These are phyloP conservation scores for Otus sunia DNA, from an alignment of 2,113 vertebrate species.

Conservation along the genomic window DNA sequence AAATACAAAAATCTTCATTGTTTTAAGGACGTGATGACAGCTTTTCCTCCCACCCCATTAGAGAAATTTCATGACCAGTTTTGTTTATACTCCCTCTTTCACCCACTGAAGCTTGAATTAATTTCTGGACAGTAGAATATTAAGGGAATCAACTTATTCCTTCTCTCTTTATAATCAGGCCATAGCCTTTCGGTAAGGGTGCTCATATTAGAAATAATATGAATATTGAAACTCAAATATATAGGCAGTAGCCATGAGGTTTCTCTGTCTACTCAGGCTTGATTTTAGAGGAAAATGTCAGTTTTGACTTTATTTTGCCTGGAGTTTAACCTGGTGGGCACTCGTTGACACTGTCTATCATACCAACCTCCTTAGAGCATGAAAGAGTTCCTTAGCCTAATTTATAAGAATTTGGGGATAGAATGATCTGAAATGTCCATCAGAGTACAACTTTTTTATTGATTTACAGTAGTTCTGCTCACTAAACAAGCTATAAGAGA, in stretches of 20 bases:
- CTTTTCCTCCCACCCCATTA: background rate
- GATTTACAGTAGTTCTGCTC: background rate
- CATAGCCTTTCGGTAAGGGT: background rate
- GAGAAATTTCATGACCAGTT: background rate
- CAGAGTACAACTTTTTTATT: background rate
- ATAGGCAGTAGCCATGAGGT: background rate
- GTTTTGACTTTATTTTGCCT: constrained; percentile 12
- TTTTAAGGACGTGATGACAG: background rate
- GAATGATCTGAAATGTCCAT: background rate
- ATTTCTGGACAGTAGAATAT: background rate
- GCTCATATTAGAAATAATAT: background rate
- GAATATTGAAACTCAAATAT: background rate
- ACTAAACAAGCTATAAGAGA: background rate
- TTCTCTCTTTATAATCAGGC: background rate
- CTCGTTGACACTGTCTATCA: background rate
- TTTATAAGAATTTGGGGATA: background rate
- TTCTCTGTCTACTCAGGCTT: background rate
- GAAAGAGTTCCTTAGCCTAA: background rate
- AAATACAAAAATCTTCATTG: background rate
- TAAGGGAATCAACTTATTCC: background rate
- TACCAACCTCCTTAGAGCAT: background rate
- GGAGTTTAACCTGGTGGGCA: background rate
- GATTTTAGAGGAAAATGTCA: constrained; percentile 32
- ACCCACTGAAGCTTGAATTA: background rate
- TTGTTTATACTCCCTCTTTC: background rate